Percentiles rank a stretch among this genome's conserved stretches.
These are phyloP conservation scores for Melinaea marsaeus DNA, from an alignment of 2,888 invertebrate genomes.

Conservation along the genomic window DNA sequence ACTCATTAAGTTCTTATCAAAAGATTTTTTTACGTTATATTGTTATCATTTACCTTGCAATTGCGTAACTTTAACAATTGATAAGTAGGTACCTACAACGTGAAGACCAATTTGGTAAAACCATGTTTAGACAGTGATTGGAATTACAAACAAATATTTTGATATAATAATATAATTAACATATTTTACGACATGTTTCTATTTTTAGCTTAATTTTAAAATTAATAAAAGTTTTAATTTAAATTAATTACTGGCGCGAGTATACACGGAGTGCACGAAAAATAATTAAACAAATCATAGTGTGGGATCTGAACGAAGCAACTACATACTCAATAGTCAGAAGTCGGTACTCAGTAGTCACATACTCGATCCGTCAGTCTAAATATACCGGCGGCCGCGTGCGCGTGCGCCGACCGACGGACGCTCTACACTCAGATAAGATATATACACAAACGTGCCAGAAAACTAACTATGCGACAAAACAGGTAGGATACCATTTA, in stretches of 20 bases:
- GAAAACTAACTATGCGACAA: slow-evolving; percentile 60
- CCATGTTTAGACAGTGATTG: too few relatives aligned
- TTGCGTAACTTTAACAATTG: not conserved
- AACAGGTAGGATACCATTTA: slow-evolving; percentile 61
- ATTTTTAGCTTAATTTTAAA: too few relatives aligned
- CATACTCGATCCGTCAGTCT: slow-evolving; percentile 67
- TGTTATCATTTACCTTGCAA: not conserved
- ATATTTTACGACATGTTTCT: too few relatives aligned
- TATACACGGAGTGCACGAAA: too few relatives aligned
- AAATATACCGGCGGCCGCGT: slow-evolving; percentile 72
- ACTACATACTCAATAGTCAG: not conserved
- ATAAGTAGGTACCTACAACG: not conserved
- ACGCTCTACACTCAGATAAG: slow-evolving; percentile 65
- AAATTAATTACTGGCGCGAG: too few relatives aligned
- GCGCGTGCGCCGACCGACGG: slow-evolving; percentile 56
- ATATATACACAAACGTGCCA: slow-evolving; percentile 58
- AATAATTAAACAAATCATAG: slow-evolving; percentile 18
- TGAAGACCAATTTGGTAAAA: too few relatives aligned
- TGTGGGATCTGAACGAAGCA: slow-evolving; percentile 29
- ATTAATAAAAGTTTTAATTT: too few relatives aligned
- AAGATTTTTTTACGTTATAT: slow-evolving; percentile 4
- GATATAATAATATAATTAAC: too few relatives aligned
- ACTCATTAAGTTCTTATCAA: not conserved
- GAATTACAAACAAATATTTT: too few relatives aligned
- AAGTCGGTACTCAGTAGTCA: slow-evolving; percentile 12